A percentile compares a stretch with the other conserved stretches of the same genome.
phyloP scores from a whole-genome alignment of 35 echinoderm and acorn worm species.

The Ophiothrix spiculata region DNA sequence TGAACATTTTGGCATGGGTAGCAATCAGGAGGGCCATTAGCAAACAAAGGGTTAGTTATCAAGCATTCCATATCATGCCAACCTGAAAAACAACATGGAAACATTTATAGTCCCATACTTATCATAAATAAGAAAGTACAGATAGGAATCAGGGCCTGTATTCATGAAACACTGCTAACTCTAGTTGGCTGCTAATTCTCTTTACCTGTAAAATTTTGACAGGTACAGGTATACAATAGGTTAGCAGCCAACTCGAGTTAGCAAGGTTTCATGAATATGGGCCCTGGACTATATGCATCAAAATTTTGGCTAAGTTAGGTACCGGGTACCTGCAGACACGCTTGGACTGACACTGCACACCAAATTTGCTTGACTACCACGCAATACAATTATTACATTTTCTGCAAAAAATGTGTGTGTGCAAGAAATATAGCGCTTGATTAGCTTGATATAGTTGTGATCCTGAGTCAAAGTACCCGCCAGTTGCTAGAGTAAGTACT shows the following conservation, averaged over 20 bases:
- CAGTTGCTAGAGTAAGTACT: no score
- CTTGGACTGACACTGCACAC: no score
- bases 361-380: no score
- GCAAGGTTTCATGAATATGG: no score
- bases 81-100: not conserved
- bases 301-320: no score
- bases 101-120: not conserved
- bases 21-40: conserved; percentile 19
- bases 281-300: no score
- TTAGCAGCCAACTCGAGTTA: not conserved
- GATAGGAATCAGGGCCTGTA: not conserved
- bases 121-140: not conserved
- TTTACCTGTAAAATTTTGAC: not conserved
- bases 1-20: conserved; percentile 30
- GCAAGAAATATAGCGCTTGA: no score
- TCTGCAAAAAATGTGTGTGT: no score
- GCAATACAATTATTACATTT: no score
- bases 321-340: no score
- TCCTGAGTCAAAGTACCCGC: no score
- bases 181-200: not conserved
- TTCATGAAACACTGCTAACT: not conserved
- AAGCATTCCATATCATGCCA: conserved; percentile 40
- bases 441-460: no score
- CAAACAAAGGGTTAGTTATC: conserved; percentile 26
- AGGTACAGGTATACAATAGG: not conserved